A percentile compares a stretch with the other conserved stretches of the same genome.
These are phyloP conservation scores for Phodopus roborovskii DNA, from an alignment of 2,113 vertebrate genomes.

Conservation along the genomic window DNA sequence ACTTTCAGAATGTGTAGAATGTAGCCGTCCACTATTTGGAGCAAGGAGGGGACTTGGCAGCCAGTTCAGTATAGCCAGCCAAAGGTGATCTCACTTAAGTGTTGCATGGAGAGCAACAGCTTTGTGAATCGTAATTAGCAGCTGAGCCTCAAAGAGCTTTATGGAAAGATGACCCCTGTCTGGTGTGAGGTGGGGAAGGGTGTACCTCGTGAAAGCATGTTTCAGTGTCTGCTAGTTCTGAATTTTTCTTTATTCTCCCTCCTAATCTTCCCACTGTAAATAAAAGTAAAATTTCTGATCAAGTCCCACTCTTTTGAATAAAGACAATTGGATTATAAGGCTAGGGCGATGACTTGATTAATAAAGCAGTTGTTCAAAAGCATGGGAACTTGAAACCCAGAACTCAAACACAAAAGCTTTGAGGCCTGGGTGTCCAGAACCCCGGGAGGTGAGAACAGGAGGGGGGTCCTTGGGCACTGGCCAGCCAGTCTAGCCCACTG, in stretches of 20 bases:
- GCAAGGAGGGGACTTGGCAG: slow-evolving; percentile 20
- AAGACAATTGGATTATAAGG: neutral
- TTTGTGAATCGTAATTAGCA: neutral
- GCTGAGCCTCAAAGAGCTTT: slow-evolving; percentile 46
- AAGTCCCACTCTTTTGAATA: neutral
- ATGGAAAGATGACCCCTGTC: neutral
- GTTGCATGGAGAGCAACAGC: neutral
- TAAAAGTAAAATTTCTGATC: slow-evolving; percentile 21
- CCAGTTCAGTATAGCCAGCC: neutral
- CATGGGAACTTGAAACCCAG: neutral
- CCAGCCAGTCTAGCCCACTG: too few relatives aligned
- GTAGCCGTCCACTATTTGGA: slow-evolving; percentile 8
- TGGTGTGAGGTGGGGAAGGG: neutral
- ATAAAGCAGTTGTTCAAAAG: neutral
- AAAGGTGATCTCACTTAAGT: neutral
- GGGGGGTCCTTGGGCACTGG: neutral
- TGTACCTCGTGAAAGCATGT: neutral
- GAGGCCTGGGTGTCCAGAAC: neutral
- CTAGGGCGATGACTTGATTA: neutral
- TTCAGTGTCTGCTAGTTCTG: neutral
- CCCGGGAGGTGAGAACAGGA: neutral
- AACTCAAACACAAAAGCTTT: neutral
- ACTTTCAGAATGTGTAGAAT: slow-evolving; percentile 36
- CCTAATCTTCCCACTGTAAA: neutral
- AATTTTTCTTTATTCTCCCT: neutral